Percentiles rank a stretch among this genome's conserved stretches.
Evolutionary conservation across 2,113 vertebrate species (phyloP).

Genomic region (Zosterops pallidus): DNA sequence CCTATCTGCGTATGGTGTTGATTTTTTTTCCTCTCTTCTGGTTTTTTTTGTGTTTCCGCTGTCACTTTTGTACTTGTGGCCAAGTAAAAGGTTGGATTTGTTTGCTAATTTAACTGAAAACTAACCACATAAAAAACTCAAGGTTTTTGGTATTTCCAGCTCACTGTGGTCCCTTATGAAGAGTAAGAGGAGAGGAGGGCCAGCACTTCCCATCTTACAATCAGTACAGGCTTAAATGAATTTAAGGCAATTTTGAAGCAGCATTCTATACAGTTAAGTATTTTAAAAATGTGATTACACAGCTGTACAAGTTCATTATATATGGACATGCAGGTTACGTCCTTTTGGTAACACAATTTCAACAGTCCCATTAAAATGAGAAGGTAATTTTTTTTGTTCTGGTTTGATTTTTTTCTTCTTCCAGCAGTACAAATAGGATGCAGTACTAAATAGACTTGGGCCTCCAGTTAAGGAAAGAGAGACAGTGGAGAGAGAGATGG

Average conservation of each 20-base stretch:
- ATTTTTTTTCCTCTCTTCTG: not conserved
- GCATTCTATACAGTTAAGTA: not conserved
- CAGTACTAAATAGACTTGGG: not conserved
- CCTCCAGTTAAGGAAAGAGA: not conserved
- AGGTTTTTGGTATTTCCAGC: not conserved
- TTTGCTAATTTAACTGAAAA: not conserved
- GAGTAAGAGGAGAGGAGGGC: not conserved
- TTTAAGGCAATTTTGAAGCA: not conserved
- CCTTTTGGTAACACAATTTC: not conserved
- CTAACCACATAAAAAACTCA: not conserved
- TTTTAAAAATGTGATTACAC: not conserved
- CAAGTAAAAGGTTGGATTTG: not conserved
- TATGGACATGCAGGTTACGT: not conserved
- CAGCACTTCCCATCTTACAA: not conserved
- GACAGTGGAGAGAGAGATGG: not conserved
- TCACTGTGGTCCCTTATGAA: not conserved
- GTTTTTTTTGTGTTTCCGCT: not conserved
- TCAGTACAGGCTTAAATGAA: not conserved
- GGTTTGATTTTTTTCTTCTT: not conserved
- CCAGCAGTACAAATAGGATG: not conserved
- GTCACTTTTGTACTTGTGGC: not conserved
- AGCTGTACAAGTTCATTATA: not conserved
- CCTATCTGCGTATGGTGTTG: not conserved
- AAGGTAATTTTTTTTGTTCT: not conserved
- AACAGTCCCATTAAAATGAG: not conserved